A percentile compares a stretch with the other conserved stretches of the same genome.
Evolutionary conservation across 2,113 vertebrate genomes (phyloP).

Genomic region (Lepisosteus oculatus): DNA sequence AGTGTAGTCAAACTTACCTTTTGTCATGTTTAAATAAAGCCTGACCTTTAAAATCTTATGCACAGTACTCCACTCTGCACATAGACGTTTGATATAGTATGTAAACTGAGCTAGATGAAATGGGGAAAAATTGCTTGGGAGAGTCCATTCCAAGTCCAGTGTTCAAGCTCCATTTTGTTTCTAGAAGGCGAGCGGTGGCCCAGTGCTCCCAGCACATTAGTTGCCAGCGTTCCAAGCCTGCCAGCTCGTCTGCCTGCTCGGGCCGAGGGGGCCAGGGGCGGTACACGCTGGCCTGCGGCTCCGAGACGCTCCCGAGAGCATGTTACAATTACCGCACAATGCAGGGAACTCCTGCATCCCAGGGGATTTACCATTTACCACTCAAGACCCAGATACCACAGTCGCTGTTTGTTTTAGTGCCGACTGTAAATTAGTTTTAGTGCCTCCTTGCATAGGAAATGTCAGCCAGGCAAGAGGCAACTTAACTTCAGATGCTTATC

Average conservation of each 20-base stretch:
- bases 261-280: neutral
- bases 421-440: constrained; percentile 9
- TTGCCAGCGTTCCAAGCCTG: neutral
- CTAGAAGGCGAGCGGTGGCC: too few relatives aligned
- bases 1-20: too few relatives aligned
- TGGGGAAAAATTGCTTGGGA: too few relatives aligned
- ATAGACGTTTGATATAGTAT: too few relatives aligned
- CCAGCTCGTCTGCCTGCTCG: neutral
- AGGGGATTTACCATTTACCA: neutral
- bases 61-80: too few relatives aligned
- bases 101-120: too few relatives aligned
- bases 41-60: too few relatives aligned
- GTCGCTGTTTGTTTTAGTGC: constrained; percentile 6
- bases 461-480: neutral
- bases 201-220: neutral
- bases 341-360: neutral
- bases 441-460: neutral
- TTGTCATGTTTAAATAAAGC: too few relatives aligned
- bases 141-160: too few relatives aligned
- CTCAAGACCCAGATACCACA: neutral
- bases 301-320: neutral
- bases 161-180: too few relatives aligned
- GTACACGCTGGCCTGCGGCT: neutral
- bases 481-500: neutral
- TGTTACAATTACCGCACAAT: neutral